These are phyloP conservation scores for Helicoverpa armigera DNA, from an alignment of 1,140 invertebrate species.

Conservation along the genomic window DNA sequence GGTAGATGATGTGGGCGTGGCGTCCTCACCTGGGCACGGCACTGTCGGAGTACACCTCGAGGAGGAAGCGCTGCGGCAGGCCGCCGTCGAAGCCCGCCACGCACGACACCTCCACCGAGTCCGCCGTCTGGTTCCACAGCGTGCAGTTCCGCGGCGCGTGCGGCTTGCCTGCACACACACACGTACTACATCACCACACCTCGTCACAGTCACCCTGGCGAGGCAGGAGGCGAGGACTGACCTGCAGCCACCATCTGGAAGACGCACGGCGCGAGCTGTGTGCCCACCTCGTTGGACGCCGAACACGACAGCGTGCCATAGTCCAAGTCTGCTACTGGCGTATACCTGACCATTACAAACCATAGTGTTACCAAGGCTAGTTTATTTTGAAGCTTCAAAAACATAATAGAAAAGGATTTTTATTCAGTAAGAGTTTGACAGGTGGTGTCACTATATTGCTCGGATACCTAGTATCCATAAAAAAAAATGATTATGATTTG, in stretches of 20 bases:
- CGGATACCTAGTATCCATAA: no score
- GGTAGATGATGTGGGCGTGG: not conserved
- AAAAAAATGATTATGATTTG: not conserved
- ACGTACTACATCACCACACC: not conserved
- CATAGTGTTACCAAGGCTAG: not conserved
- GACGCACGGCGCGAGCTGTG: slow-evolving; percentile 91
- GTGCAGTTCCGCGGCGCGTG: slow-evolving; percentile 92
- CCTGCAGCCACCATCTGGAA: slow-evolving; percentile 93
- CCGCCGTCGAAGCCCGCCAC: slow-evolving; percentile 94
- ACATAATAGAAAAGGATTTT: no score
- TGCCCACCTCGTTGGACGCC: slow-evolving; percentile 92
- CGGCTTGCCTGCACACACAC: slow-evolving; percentile 88
- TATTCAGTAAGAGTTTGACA: no score
- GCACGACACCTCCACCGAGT: slow-evolving; percentile 91
- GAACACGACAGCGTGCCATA: slow-evolving; percentile 93
- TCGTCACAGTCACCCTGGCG: not conserved
- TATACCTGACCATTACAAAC: slow-evolving; percentile 84
- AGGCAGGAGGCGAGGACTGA: slow-evolving; percentile 61
- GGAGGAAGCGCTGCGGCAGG: slow-evolving; percentile 92
- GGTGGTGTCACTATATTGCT: no score
- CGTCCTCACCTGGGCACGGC: slow-evolving; percentile 81
- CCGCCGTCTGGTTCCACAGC: slow-evolving; percentile 91
- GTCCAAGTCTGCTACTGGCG: slow-evolving; percentile 90
- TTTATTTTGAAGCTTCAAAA: no score
- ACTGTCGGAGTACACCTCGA: slow-evolving; percentile 90